A percentile compares a stretch with the other conserved stretches of the same genome.
Evolutionary conservation across 2,888 invertebrate species (phyloP).

Genomic region (Pyralis farinalis): DNA sequence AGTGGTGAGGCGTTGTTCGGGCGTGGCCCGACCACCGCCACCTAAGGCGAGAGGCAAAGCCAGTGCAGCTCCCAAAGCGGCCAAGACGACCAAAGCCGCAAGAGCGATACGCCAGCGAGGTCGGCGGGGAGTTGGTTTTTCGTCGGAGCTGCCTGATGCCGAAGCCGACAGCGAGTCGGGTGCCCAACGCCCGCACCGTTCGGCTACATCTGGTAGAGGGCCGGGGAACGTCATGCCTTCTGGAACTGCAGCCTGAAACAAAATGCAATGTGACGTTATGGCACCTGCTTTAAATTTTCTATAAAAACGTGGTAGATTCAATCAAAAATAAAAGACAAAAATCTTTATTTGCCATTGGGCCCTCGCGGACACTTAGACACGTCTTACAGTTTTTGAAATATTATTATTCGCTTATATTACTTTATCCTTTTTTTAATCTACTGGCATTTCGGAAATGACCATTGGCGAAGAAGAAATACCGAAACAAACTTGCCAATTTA

Average conservation of each 20-base stretch:
- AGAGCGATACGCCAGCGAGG: conserved; percentile 79
- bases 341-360: no score
- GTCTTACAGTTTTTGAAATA: no score
- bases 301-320: no score
- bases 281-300: no score
- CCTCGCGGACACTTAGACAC: no score
- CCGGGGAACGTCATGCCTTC: conserved; percentile 77
- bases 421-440: no score
- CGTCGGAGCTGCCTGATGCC: conserved; percentile 74
- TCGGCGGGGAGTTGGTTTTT: conserved; percentile 75
- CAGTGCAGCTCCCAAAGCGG: conserved; percentile 80
- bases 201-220: conserved; percentile 75
- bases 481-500: no score
- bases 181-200: conserved; percentile 76
- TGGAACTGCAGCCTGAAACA: conserved; percentile 71
- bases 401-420: no score
- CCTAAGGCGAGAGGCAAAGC: conserved; percentile 80
- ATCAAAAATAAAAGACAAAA: no score
- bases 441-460: no score
- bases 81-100: conserved; percentile 80
- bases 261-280: conserved; percentile 17
- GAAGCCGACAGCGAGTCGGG: conserved; percentile 73
- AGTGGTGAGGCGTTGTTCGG: conserved; percentile 84
- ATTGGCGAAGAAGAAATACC: no score
- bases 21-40: conserved; percentile 71